These are phyloP conservation scores for Phocoena phocoena DNA, from an alignment of 2,113 vertebrate species.

Conservation along the genomic window DNA sequence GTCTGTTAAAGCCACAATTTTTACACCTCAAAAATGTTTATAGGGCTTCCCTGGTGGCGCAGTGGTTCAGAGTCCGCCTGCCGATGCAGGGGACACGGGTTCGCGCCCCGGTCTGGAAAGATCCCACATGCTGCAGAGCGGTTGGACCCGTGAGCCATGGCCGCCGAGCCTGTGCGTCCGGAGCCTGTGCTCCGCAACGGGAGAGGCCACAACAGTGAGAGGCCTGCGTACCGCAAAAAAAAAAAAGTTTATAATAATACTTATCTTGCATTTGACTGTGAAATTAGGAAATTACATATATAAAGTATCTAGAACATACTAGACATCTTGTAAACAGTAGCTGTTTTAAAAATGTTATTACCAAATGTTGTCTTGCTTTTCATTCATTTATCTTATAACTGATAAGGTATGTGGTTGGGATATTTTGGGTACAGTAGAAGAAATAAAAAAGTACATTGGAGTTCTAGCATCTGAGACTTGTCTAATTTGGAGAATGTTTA, in stretches of 20 bases:
- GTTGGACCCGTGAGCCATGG: no score
- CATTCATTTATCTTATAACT: background rate
- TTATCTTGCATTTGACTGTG: background rate
- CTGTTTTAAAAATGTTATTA: background rate
- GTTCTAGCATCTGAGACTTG: background rate
- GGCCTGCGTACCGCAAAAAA: no score
- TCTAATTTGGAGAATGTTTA: background rate
- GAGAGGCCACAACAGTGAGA: no score
- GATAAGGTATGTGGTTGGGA: background rate
- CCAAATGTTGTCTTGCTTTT: background rate
- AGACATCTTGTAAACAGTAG: background rate
- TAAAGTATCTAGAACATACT: background rate
- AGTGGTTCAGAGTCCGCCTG: no score
- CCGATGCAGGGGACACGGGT: no score
- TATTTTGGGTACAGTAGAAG: background rate
- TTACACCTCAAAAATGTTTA: background rate
- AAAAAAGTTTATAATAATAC: background rate
- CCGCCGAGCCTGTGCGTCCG: fast-evolving
- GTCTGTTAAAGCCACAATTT: background rate
- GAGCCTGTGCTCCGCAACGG: no score
- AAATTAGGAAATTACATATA: background rate
- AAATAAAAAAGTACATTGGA: background rate
- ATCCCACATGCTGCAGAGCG: no score
- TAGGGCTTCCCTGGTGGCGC: background rate
- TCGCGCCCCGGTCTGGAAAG: no score